A percentile compares a stretch with the other conserved stretches of the same genome.
phyloP scores from a whole-genome alignment of 1,140 invertebrate species.

The Trachymyrmex cornetzi region DNA sequence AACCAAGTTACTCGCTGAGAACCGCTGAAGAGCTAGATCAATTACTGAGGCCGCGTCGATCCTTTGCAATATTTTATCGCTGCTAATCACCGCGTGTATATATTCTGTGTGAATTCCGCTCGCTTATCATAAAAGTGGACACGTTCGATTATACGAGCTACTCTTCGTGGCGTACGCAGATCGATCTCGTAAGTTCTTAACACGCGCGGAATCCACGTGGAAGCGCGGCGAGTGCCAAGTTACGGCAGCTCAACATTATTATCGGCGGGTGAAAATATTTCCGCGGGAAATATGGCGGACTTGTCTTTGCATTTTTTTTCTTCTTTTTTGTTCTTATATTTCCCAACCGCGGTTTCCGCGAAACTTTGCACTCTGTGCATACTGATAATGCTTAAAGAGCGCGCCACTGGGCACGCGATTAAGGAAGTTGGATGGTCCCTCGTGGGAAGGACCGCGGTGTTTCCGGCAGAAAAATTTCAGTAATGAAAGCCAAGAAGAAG shows the following conservation, averaged over 20 bases:
- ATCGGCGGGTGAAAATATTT: slow-evolving; percentile 54
- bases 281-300: slow-evolving; percentile 36
- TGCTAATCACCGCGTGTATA: slow-evolving; percentile 51
- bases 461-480: slow-evolving; percentile 72
- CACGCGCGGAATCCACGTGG: slow-evolving; percentile 47
- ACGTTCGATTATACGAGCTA: slow-evolving; percentile 20
- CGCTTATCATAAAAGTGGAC: slow-evolving; percentile 32
- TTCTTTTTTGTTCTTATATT: slow-evolving; percentile 32
- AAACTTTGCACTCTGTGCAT: slow-evolving; percentile 67
- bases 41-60: slow-evolving; percentile 51
- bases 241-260: slow-evolving; percentile 45
- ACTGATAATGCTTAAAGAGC: slow-evolving; percentile 69
- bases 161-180: not conserved
- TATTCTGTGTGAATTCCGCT: slow-evolving; percentile 21
- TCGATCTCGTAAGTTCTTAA: slow-evolving; percentile 48
- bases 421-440: slow-evolving; percentile 72
- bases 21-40: slow-evolving; percentile 63
- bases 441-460: slow-evolving; percentile 51
- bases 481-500: slow-evolving; percentile 69
- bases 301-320: slow-evolving; percentile 1
- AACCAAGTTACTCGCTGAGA: slow-evolving; percentile 51
- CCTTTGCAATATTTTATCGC: slow-evolving; percentile 54
- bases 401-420: slow-evolving; percentile 63
- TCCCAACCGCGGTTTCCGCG: slow-evolving; percentile 29
- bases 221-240: slow-evolving; percentile 10